Evolutionary conservation across 2,888 invertebrate genomes (phyloP).

Genomic region (Himalopsyche japonica): DNA sequence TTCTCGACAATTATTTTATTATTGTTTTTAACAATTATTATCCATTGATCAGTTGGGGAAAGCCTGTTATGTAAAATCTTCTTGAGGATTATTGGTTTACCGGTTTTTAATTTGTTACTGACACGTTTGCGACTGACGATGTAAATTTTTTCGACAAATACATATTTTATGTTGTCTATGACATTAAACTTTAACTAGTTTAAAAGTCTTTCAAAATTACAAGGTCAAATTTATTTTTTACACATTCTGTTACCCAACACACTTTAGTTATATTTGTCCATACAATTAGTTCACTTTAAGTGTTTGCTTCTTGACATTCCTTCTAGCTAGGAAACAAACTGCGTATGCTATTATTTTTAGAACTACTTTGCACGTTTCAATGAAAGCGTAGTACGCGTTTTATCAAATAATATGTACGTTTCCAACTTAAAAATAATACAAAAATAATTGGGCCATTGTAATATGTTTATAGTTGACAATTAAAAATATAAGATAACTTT

Average conservation of each 20-base stretch:
- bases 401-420: too few relatives aligned
- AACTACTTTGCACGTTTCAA: too few relatives aligned
- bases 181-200: background rate
- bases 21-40: too few relatives aligned
- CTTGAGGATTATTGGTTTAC: background rate
- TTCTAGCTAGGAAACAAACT: background rate
- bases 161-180: background rate
- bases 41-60: background rate
- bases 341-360: too few relatives aligned
- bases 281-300: background rate
- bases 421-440: too few relatives aligned
- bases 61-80: background rate
- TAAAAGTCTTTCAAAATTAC: background rate
- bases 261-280: background rate
- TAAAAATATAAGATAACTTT: too few relatives aligned
- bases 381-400: too few relatives aligned
- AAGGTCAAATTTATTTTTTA: background rate
- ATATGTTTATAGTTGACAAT: too few relatives aligned
- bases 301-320: background rate
- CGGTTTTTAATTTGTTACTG: background rate
- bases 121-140: background rate
- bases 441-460: too few relatives aligned
- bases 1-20: too few relatives aligned
- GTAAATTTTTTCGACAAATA: background rate
- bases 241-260: background rate